These are phyloP conservation scores for Sphaerophoria rueppellii DNA, from an alignment of 2,888 invertebrate genomes.

Conservation along the genomic window DNA sequence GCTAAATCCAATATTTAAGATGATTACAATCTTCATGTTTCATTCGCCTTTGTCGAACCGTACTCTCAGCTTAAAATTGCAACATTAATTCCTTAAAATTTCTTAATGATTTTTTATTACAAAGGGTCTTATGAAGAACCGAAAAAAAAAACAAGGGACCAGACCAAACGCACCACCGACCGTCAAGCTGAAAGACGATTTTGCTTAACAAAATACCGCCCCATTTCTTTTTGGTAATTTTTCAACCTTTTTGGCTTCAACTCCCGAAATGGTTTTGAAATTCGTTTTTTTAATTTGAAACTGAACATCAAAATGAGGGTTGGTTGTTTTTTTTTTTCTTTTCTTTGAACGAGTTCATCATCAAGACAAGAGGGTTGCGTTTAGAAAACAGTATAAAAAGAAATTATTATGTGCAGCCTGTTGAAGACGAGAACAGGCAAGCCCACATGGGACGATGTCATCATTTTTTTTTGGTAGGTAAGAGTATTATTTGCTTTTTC, in stretches of 20 bases:
- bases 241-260: slow-evolving; percentile 30
- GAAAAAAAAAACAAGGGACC: not conserved
- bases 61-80: not conserved
- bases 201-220: slow-evolving; percentile 5
- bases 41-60: not conserved
- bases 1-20: not conserved
- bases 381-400: not conserved
- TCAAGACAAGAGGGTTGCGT: slow-evolving; percentile 4
- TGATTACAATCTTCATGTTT: slow-evolving; percentile 12
- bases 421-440: slow-evolving; percentile 15
- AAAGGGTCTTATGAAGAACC: not conserved
- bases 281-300: slow-evolving; percentile 48
- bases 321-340: slow-evolving; percentile 7
- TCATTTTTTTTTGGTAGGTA: not conserved
- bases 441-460: slow-evolving; percentile 38
- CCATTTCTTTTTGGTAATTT: slow-evolving; percentile 10
- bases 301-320: slow-evolving; percentile 57
- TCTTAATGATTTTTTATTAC: not conserved
- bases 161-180: slow-evolving; percentile 1
- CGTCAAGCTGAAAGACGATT: not conserved
- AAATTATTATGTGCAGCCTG: slow-evolving; percentile 8
- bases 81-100: slow-evolving; percentile 12
- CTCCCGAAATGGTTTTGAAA: slow-evolving; percentile 50
- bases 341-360: not conserved
- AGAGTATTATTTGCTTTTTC: slow-evolving; percentile 1